Percentiles rank a stretch among this genome's conserved stretches.
phyloP scores from a whole-genome alignment of 30 jellyfish, hydroid and myxozoan genomes.

The Euphysa ruthae region DNA sequence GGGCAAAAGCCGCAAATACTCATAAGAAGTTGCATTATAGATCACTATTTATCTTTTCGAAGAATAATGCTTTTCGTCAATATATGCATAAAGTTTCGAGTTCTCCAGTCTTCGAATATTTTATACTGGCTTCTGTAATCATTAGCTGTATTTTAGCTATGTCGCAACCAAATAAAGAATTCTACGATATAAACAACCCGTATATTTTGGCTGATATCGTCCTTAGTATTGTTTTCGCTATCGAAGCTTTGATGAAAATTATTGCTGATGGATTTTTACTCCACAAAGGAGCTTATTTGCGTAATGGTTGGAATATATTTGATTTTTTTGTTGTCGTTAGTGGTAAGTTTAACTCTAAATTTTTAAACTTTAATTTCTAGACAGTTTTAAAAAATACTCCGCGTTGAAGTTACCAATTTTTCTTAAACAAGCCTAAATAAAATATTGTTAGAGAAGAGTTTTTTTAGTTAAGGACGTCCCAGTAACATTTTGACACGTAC shows the following conservation, averaged over 20 bases:
- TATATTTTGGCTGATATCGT: neutral
- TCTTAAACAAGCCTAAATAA: too few relatives aligned
- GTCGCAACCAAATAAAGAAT: neutral
- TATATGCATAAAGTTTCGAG: neutral
- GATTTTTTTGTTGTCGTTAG: slow-evolving; percentile 23
- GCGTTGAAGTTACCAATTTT: too few relatives aligned
- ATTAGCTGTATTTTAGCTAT: slow-evolving; percentile 2
- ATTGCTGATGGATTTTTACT: slow-evolving; percentile 31
- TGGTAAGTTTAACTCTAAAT: slow-evolving; percentile 25
- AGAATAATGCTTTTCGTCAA: neutral
- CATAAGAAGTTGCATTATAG: slow-evolving; percentile 2
- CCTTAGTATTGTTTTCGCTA: slow-evolving; percentile 1
- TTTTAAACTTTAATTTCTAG: too few relatives aligned
- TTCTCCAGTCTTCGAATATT: neutral
- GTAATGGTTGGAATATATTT: slow-evolving; percentile 25
- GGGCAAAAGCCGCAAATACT: too few relatives aligned
- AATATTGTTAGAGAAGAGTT: too few relatives aligned
- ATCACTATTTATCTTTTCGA: slow-evolving; percentile 16
- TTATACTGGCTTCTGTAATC: neutral
- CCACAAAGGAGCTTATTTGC: slow-evolving; percentile 22
- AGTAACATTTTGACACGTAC: too few relatives aligned
- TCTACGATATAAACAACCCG: neutral
- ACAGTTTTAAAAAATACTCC: too few relatives aligned
- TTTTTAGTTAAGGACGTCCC: too few relatives aligned
- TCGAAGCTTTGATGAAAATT: slow-evolving; percentile 13